These are phyloP conservation scores for Coregonus sp. DNA, from an alignment of 2,797 vertebrate species.

Conservation along the genomic window DNA sequence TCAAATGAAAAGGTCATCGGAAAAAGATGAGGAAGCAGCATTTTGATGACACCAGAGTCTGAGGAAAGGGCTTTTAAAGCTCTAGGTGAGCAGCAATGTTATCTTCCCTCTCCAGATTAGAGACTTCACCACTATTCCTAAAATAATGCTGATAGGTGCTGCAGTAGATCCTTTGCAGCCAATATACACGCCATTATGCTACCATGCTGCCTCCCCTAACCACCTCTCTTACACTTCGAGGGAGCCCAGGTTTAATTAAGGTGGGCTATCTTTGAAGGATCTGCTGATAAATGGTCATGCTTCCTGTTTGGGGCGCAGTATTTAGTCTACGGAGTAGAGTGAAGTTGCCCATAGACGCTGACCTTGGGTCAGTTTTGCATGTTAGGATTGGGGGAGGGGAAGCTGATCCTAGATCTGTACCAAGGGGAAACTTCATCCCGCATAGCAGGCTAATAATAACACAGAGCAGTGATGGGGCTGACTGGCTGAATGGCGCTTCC, in stretches of 20 bases:
- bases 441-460: too few species aligned
- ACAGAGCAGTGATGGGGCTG: background rate
- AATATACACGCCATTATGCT: too few species aligned
- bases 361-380: too few species aligned
- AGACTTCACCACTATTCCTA: background rate
- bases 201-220: too few species aligned
- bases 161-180: background rate
- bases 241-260: too few species aligned
- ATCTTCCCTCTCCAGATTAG: background rate
- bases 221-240: too few species aligned
- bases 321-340: background rate
- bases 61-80: background rate
- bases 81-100: background rate
- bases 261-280: too few species aligned
- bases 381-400: too few species aligned
- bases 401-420: too few species aligned
- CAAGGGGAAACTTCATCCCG: too few species aligned
- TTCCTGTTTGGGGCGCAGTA: conserved; percentile 1
- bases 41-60: background rate
- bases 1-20: background rate
- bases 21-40: background rate
- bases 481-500: background rate
- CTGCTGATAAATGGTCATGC: background rate
- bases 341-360: too few species aligned
- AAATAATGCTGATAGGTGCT: too few species aligned